Percentiles rank a stretch among this genome's conserved stretches.
phyloP scores from a whole-genome alignment of 2,888 invertebrate species.

The Acleris cristana region DNA sequence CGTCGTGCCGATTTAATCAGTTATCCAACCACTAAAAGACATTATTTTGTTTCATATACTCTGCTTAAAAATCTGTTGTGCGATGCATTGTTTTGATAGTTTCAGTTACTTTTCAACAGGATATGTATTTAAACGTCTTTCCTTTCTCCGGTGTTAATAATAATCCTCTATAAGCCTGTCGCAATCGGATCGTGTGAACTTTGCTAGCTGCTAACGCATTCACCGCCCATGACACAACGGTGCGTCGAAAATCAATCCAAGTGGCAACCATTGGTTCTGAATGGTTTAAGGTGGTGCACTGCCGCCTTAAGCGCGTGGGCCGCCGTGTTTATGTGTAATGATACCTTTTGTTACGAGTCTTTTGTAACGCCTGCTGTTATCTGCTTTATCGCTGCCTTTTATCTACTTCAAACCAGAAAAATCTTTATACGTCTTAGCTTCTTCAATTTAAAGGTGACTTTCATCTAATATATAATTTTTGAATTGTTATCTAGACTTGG shows the following conservation, averaged over 20 bases:
- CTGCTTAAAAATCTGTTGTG: too few relatives aligned
- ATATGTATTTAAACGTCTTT: too few relatives aligned
- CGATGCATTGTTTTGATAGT: too few relatives aligned
- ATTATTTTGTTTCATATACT: too few relatives aligned
- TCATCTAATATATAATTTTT: constrained; percentile 35
- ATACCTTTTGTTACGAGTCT: constrained; percentile 71
- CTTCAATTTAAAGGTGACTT: constrained; percentile 10
- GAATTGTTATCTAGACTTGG: constrained; percentile 42
- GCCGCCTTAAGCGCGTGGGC: constrained; percentile 45
- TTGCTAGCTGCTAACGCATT: too few relatives aligned
- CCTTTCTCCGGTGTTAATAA: too few relatives aligned
- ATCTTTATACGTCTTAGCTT: neutral
- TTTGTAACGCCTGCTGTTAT: constrained; percentile 70
- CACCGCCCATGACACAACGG: too few relatives aligned
- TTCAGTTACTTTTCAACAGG: too few relatives aligned
- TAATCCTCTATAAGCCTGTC: neutral
- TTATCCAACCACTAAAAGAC: too few relatives aligned
- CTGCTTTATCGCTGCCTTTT: constrained; percentile 75
- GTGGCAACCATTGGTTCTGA: too few relatives aligned
- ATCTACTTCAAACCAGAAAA: constrained; percentile 42
- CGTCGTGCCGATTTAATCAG: too few relatives aligned
- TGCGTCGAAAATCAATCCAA: too few relatives aligned
- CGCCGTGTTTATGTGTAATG: constrained; percentile 62
- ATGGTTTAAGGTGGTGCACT: constrained; percentile 3
- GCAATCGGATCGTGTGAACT: constrained; percentile 20